Conservation (phyloP, 2,113 vertebrate species). For the Corvus cornix region DNA sequence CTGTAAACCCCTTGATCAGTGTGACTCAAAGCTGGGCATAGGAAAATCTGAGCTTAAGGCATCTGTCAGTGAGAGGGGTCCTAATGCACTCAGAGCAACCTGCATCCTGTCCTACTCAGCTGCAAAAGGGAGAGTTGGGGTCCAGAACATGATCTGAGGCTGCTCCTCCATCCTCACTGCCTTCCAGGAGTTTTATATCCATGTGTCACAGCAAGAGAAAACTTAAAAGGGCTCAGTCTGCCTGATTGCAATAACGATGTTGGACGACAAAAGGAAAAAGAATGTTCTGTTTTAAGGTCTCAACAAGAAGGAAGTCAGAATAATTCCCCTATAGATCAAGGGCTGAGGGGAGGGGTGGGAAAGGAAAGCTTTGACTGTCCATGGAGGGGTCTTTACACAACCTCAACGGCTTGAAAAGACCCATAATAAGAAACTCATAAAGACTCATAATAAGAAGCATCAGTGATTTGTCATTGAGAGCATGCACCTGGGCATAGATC, state of each 20-base stretch:
- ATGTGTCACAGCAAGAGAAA: background rate
- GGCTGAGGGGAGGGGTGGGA: background rate
- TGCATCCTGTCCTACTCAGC: background rate
- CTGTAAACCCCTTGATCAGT: background rate
- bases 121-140: background rate
- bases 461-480: background rate
- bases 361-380: background rate
- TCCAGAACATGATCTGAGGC: background rate
- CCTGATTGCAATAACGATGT: background rate
- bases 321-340: background rate
- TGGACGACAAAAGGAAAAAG: background rate
- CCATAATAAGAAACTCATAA: background rate
- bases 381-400: background rate
- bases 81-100: background rate
- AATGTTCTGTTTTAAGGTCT: background rate
- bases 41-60: background rate
- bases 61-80: background rate
- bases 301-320: background rate
- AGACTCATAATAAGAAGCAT: background rate
- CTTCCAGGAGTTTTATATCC: background rate
- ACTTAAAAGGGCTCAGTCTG: background rate
- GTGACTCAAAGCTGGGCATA: background rate
- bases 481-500: background rate
- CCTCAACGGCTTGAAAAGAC: background rate
- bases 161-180: background rate